Base-by-base conservation (phyloP, 2,113 vertebrate genomes). In the Euleptes europaea region DNA sequence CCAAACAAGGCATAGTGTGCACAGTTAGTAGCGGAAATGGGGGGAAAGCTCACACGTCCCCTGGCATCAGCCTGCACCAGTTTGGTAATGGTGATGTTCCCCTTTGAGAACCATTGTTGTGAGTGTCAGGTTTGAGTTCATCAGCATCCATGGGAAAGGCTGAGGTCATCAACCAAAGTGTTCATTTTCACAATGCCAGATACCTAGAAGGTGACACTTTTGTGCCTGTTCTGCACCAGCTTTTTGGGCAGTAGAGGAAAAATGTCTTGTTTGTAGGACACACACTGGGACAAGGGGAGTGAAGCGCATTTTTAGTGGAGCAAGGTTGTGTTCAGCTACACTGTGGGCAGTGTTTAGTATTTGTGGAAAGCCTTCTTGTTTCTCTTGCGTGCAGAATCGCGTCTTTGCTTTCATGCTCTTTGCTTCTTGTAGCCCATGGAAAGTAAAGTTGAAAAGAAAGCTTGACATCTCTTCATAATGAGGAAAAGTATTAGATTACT, bases 381-480 rank as follows among this genome's bases (percentile, higher is more conserved):
- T n/a, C 54, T 84, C 92, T 81, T 38, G 44, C 26, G 42, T 86
- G 57, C 71, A 57, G 67, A 70, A 73, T 83, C 40, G 75, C 33
- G 42, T 57, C 33, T 78, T 79, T 78, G 51, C 84, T 51, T 63
- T 63, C 60, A 10, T 63, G 60, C 60, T 63, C 23, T 63, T 63
- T 23, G 21, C 9, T 63, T 63, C 60, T 21, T 13, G 1, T 0
- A 0, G 79, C 79, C 75, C 77, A 65, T 60, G 65, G 78, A 86
- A 90, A 82, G 76, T 47, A 80, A 21, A 79, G 40, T n/a, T 89
- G 66, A 74, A 63, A 73, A 78, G 81, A 80, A 86, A 71, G 78
- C 28, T 84, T 91, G 65, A 67, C 33, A 26, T 90, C 88, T 83
- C 66, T 86, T 67, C 75, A 21, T 70, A 82, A 51, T 35, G 60